Evolutionary conservation across 2,888 invertebrate species (phyloP).

Genomic region (Thecophora atra): DNA sequence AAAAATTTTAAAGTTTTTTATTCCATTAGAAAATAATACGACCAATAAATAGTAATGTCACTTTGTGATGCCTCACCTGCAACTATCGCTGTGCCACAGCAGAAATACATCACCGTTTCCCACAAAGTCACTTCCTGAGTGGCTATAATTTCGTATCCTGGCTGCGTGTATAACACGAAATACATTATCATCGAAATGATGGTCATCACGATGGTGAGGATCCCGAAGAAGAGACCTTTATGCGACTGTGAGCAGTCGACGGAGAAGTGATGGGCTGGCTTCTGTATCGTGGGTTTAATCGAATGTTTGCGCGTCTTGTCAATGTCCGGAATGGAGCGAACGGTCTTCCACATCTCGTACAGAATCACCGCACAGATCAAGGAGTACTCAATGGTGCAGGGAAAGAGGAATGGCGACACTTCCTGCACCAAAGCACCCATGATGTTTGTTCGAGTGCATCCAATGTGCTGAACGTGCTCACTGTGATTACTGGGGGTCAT

Average conservation of each 20-base stretch:
- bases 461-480: conserved; percentile 41
- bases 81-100: conserved; percentile 73
- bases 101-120: conserved; percentile 77
- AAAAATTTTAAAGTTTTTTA: too few species aligned
- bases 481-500: conserved; percentile 25
- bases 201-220: conserved; percentile 81
- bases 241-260: conserved; percentile 88
- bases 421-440: conserved; percentile 78
- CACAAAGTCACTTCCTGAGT: conserved; percentile 80
- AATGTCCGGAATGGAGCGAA: conserved; percentile 70
- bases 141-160: conserved; percentile 72
- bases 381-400: conserved; percentile 90
- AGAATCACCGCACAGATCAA: conserved; percentile 89
- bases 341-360: conserved; percentile 92
- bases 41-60: not conserved
- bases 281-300: conserved; percentile 57
- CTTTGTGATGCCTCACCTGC: conserved; percentile 55
- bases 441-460: conserved; percentile 73
- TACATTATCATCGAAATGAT: conserved; percentile 90
- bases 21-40: not conserved
- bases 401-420: conserved; percentile 83
- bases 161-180: conserved; percentile 80
- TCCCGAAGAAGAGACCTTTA: conserved; percentile 78
- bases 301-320: conserved; percentile 65
- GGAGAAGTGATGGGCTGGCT: conserved; percentile 73